Evolutionary conservation across 2,113 vertebrate species (phyloP), one percentile per base, ranked within the genome.

Genomic region (Grallaria varia): DNA sequence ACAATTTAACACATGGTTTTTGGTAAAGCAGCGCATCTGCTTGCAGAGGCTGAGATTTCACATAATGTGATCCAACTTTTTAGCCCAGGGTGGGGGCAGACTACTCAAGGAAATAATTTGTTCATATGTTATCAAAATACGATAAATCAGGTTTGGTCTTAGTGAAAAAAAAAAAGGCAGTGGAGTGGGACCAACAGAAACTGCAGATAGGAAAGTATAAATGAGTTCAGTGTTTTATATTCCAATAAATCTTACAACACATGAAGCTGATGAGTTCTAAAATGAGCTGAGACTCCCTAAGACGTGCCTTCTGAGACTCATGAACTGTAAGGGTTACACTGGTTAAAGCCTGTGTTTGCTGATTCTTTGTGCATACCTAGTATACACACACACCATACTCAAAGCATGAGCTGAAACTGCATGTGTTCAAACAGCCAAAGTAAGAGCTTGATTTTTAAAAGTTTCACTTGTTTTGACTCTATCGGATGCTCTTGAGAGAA

Each of bases 101-200:
- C 87, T 93, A 72, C 86, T 97, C 47, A 96, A 97, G 97, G 95
- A 97, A 98, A 97, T 95, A 96, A 97, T 97, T 94, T 77, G 94
- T 97, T 98, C 97, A 96, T 97, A 97, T 92, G 92, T 97, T 98
- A 98, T 98, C 97, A 97, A 97, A 98, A 97, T 97, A 96, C 91
- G 97, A 97, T 98, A 97, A 97, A 97, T 97, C 92, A 97, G 84
- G 71, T 84, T 97, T 69, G 64, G 84, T 86, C 87, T 72, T 64
- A 84, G 58, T 85, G 11, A 95, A 96, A 91, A 81, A 75, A 67
- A 84, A 89, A n/a, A n/a, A n/a, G 86, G 31, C 92, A 88, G 25
- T 76, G 86, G 82, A 93, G 47, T 81, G 91, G 91, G 92, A 96
- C 78, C 86, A 89, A 93, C 9, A 93, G 90, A 97, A 94, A 97